phyloP scores from a whole-genome alignment of 2,797 vertebrate genomes.

The Phalloptychus januarius region DNA sequence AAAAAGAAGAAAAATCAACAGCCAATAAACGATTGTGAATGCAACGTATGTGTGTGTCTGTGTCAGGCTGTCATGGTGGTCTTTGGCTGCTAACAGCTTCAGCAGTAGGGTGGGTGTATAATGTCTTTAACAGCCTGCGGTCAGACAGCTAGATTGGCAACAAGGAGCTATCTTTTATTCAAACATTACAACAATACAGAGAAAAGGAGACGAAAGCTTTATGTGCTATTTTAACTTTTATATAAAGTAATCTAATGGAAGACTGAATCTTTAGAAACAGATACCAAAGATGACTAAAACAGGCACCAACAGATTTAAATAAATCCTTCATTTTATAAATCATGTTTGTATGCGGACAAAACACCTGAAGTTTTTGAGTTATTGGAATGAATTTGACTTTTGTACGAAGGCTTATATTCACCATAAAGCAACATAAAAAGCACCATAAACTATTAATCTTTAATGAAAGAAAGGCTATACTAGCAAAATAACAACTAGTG shows the following conservation, averaged over 20 bases:
- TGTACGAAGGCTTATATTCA: background rate
- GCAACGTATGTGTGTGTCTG: conserved; percentile 23
- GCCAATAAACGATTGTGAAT: conserved; percentile 46
- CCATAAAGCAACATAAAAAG: background rate
- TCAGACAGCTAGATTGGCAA: conserved; percentile 49
- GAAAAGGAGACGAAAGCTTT: conserved; percentile 12
- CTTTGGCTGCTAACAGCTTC: conserved; percentile 64
- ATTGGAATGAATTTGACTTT: conserved; percentile 9
- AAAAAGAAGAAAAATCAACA: conserved; percentile 44
- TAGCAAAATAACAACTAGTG: background rate
- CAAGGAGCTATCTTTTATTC: conserved; percentile 39
- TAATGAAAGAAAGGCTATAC: background rate
- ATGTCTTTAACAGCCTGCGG: conserved; percentile 70
- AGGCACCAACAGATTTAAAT: background rate
- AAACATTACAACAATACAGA: conserved; percentile 32
- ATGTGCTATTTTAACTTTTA: background rate
- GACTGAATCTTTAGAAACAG: background rate
- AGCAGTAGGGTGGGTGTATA: conserved; percentile 62
- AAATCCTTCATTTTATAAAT: background rate
- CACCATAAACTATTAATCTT: background rate
- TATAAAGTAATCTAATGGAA: background rate
- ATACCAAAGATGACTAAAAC: background rate
- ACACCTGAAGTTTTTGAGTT: background rate
- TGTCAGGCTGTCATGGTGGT: conserved; percentile 73
- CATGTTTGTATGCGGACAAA: background rate